Conservation (phyloP, 2,113 vertebrate species). For the Salminus brasiliensis region DNA sequence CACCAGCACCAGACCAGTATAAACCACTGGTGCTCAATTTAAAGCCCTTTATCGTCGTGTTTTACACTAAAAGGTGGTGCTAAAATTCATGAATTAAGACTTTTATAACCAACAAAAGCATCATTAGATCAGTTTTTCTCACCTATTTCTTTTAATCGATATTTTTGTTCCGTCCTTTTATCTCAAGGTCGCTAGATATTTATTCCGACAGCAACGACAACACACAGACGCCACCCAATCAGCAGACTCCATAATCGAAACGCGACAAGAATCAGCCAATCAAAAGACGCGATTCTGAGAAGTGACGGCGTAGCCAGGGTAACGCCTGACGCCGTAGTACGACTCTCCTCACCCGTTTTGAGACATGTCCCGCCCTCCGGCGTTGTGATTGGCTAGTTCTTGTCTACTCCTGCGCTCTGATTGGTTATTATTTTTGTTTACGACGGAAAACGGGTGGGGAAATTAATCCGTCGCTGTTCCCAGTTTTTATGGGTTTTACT, state of each 20-base stretch:
- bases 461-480: too few relatives aligned
- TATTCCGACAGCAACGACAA: slow-evolving; percentile 9
- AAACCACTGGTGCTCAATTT: not conserved
- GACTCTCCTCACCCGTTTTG: not conserved
- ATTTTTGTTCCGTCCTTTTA: not conserved
- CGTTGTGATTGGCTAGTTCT: not conserved
- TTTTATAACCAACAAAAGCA: not conserved
- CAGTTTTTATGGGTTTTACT: too few relatives aligned
- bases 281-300: slow-evolving; percentile 22
- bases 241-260: not conserved
- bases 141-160: slow-evolving; percentile 22
- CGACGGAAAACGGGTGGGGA: too few relatives aligned
- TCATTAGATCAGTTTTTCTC: not conserved
- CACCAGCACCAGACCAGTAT: too few relatives aligned
- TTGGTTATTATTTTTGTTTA: too few relatives aligned
- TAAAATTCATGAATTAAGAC: not conserved
- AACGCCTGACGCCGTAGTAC: slow-evolving; percentile 15
- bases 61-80: not conserved
- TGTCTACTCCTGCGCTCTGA: too few relatives aligned
- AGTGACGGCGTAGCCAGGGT: slow-evolving; percentile 25
- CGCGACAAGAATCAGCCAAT: slow-evolving; percentile 6
- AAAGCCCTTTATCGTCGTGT: not conserved
- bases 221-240: slow-evolving; percentile 9
- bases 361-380: not conserved
- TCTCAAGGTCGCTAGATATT: slow-evolving; percentile 31